Base-by-base conservation (phyloP, 1,140 invertebrate genomes). In the Caenorhabditis brenneri region DNA sequence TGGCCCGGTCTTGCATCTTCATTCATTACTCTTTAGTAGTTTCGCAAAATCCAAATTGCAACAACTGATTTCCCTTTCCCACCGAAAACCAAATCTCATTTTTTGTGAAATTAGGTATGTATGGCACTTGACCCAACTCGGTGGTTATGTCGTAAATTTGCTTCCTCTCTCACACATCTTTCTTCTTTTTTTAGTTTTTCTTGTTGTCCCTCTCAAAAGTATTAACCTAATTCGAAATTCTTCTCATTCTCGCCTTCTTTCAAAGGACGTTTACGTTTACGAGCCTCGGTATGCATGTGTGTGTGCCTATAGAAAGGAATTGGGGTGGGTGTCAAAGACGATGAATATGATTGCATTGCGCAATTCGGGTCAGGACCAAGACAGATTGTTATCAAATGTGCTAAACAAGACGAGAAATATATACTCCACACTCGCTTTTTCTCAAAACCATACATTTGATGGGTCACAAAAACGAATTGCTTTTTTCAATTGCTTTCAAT, bases 311-410 rank as follows among this genome's bases (percentile, higher is more conserved):
- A 24, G 22, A 55, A 29, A 15, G 19, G 29, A n/a, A 12, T 65
- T 9, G 9, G 36, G 36, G 9, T 42, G 1, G 36, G 33, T 36
- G 36, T 33, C 10, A 24, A 46, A 74, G 36, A 24, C 36, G 29
- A 74, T 74, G 65, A 74, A 46, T 74, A 74, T 74, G 65, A 74
- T 74, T 74, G 36, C 36, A 46, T 74, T 74, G 65, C 36, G 65
- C n/a, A 65, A 65, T 65, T 3, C 19, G 36, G 65, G 36, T 31
- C 36, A 74, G 36, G 33, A 42, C 65, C 65, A 74, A 24, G 36
- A 74, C 9, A 74, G 65, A 74, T 74, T 74, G 65, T 42, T 74
- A 74, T 74, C 65, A 74, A 24, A 36, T 42, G 36, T 74, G 65
- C 36, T 42, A 42, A 31, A 12, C 65, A 46, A 31, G n/a, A 74